Evolutionary conservation across 2,113 vertebrate species (phyloP).

Genomic region (Solea solea): DNA sequence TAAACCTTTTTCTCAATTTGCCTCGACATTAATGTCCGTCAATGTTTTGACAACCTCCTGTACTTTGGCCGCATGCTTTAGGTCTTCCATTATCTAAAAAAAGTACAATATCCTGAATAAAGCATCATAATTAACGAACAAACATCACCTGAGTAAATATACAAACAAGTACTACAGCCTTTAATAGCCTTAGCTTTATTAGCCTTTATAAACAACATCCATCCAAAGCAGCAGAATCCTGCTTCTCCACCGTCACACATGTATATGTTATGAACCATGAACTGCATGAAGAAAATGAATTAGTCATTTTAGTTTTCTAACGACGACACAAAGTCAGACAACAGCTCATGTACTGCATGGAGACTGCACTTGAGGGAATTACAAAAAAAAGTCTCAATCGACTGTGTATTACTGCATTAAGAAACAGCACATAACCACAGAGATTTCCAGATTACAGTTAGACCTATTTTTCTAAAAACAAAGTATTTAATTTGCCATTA

Average conservation of each 20-base stretch:
- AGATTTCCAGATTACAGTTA: slow-evolving; percentile 23
- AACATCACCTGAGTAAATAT: not conserved
- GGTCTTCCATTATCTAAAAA: slow-evolving; percentile 59
- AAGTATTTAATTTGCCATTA: slow-evolving; percentile 59
- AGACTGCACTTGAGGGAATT: slow-evolving; percentile 44
- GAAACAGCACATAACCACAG: slow-evolving; percentile 13
- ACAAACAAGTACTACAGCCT: slow-evolving; percentile 26
- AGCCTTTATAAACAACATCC: slow-evolving; percentile 50
- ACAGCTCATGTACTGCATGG: slow-evolving; percentile 64
- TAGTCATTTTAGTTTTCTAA: slow-evolving; percentile 58
- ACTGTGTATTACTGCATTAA: slow-evolving; percentile 22
- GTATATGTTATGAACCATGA: slow-evolving; percentile 43
- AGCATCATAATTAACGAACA: not conserved
- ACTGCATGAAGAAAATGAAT: slow-evolving; percentile 73
- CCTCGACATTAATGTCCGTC: not conserved
- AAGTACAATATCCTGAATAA: slow-evolving; percentile 17
- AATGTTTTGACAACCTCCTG: not conserved
- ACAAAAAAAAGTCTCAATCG: slow-evolving; percentile 32
- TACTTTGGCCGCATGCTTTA: slow-evolving; percentile 44
- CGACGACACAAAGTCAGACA: slow-evolving; percentile 21
- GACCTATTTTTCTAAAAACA: slow-evolving; percentile 70
- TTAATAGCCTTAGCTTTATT: slow-evolving; percentile 66
- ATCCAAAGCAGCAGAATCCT: slow-evolving; percentile 11
- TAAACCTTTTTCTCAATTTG: not conserved
- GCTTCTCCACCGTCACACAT: slow-evolving; percentile 38